A percentile compares a stretch with the other conserved stretches of the same genome.
Conservation (phyloP, 2,113 vertebrate genomes). For the Paratilapia polleni region DNA sequence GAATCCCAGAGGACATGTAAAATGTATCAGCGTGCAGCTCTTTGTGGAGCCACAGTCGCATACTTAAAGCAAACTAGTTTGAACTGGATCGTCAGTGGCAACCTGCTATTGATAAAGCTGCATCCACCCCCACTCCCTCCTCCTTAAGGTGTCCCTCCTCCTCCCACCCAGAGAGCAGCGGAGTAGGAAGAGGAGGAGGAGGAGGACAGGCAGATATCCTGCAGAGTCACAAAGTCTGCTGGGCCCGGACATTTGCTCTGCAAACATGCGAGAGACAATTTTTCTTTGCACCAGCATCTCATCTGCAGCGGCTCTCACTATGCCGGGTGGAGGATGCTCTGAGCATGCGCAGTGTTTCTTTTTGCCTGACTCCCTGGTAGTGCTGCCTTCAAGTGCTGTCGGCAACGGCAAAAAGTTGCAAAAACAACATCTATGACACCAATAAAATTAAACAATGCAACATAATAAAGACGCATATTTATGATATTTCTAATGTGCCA, state of each 20-base stretch:
- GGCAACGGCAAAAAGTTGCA: not conserved
- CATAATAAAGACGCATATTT: not conserved
- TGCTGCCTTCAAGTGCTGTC: slow-evolving; percentile 49
- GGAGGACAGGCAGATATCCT: slow-evolving; percentile 9
- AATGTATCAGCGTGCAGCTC: not conserved
- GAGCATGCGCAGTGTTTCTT: slow-evolving; percentile 50
- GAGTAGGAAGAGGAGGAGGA: not conserved
- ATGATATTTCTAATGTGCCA: not conserved
- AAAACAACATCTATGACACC: not conserved
- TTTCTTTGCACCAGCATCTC: slow-evolving; percentile 66
- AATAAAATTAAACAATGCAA: not conserved
- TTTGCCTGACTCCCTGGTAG: not conserved
- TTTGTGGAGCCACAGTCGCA: slow-evolving; percentile 17
- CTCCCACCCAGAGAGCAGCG: not conserved
- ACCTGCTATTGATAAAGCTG: slow-evolving; percentile 68
- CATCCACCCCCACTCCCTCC: slow-evolving; percentile 53
- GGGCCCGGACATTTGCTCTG: not conserved
- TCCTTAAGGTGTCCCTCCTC: slow-evolving; percentile 40
- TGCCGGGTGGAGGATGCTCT: slow-evolving; percentile 20
- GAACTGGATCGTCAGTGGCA: slow-evolving; percentile 73
- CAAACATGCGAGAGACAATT: slow-evolving; percentile 16
- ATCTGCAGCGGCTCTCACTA: slow-evolving; percentile 15
- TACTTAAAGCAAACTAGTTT: slow-evolving; percentile 75
- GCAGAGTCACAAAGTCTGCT: slow-evolving; percentile 9
- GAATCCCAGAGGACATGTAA: not conserved